Percentiles rank a stretch among this genome's conserved stretches.
Evolutionary conservation across 1,140 invertebrate species (phyloP).

Genomic region (Calliopsis andreniformis): DNA sequence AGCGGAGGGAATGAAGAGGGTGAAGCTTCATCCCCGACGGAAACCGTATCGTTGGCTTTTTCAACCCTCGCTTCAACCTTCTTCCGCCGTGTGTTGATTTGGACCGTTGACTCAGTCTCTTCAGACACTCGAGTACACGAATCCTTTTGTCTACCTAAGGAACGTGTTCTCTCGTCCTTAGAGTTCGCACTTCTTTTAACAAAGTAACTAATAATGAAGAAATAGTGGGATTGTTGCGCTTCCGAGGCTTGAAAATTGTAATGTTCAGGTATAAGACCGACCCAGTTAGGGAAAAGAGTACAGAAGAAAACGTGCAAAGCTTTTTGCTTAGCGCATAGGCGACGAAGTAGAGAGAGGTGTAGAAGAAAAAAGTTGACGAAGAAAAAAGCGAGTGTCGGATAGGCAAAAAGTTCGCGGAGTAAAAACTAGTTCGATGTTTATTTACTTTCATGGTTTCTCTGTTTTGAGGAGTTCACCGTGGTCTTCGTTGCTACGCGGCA

Average conservation of each 20-base stretch:
- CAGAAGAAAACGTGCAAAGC: neutral
- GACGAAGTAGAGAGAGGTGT: conserved; percentile 1
- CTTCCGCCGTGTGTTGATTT: neutral
- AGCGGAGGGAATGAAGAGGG: neutral
- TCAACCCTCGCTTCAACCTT: neutral
- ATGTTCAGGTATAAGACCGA: neutral
- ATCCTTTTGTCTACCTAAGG: no score
- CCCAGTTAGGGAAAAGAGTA: neutral
- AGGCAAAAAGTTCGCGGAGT: conserved; percentile 6
- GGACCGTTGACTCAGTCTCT: no score
- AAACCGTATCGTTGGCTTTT: neutral
- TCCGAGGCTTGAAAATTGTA: neutral
- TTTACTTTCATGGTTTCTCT: conserved; percentile 27
- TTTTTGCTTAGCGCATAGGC: neutral
- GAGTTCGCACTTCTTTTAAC: no score
- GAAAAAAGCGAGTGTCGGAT: neutral
- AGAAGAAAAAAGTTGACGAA: neutral
- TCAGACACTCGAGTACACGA: no score
- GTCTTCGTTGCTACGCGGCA: conserved; percentile 24
- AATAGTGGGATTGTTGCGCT: neutral
- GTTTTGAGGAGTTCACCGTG: neutral
- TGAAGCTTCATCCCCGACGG: no score
- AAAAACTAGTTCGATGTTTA: conserved; percentile 40
- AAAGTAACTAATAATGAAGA: no score
- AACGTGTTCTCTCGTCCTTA: no score